These are phyloP conservation scores for Coreoperca whiteheadi DNA, from an alignment of 2,113 vertebrate species.

Conservation along the genomic window DNA sequence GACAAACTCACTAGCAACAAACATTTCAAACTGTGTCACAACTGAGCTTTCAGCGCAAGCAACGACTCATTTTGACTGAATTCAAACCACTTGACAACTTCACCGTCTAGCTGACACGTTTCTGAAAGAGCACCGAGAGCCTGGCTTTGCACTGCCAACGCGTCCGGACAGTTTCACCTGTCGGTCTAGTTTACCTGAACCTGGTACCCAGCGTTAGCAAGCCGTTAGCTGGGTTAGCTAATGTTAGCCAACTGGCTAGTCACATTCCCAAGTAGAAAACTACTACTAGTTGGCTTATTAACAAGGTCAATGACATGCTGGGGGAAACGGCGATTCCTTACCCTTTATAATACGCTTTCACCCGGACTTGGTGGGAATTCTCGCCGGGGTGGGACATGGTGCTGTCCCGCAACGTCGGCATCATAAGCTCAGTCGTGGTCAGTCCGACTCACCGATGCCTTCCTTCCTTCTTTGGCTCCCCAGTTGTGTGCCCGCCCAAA, in stretches of 20 bases:
- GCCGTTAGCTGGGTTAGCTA: slow-evolving; percentile 60
- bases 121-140: not conserved
- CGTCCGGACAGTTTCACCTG: slow-evolving; percentile 67
- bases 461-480: slow-evolving; percentile 59
- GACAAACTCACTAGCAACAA: slow-evolving; percentile 21
- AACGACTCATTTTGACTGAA: not conserved
- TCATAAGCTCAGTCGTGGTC: slow-evolving; percentile 81
- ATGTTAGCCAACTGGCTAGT: slow-evolving; percentile 63
- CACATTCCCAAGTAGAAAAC: slow-evolving; percentile 30
- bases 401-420: slow-evolving; percentile 97
- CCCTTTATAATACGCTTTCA: slow-evolving; percentile 95
- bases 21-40: slow-evolving; percentile 20
- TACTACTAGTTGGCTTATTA: not conserved
- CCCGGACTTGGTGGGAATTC: slow-evolving; percentile 90
- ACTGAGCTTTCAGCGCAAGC: not conserved
- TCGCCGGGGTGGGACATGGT: slow-evolving; percentile 91
- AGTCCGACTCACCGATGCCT: slow-evolving; percentile 66
- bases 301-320: not conserved
- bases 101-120: not conserved
- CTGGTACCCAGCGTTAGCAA: slow-evolving; percentile 62
- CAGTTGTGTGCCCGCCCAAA: slow-evolving; percentile 60
- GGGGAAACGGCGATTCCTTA: slow-evolving; percentile 70
- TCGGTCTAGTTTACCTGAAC: slow-evolving; percentile 60
- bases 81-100: slow-evolving; percentile 7
- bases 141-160: not conserved